Base-by-base conservation (phyloP, 2,888 invertebrate genomes). In the Leuctra nigra region DNA sequence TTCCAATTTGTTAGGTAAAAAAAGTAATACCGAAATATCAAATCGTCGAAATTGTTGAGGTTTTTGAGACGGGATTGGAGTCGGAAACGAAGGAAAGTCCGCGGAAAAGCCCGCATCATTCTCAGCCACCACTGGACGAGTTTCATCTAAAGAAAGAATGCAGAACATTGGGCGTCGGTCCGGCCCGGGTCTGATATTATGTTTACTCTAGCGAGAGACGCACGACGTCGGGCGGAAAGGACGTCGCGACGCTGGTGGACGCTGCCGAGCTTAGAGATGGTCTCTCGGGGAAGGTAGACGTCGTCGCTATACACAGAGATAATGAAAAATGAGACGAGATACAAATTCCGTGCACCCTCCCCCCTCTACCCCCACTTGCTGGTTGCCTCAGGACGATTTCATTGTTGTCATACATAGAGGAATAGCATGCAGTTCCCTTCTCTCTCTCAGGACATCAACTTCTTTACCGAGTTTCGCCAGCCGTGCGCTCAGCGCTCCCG, bases 281-380 rank as follows among this genome's bases (percentile, higher is more conserved):
- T 44, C 44, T 44, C 44, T 22, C 23, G 44, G 44, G 44, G 23
- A 44, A 23, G 44, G 23, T 22, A 20, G 22, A 23, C 20, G 44
- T 23, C 23, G 44, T 22, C 44, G 23, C 44, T 20, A 44, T 20
- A 44, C 22, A 22, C 29, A 38, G 38, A 44, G 23, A 23, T 44
- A 44, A 44, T 44, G 44, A 44, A 44, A 44, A 44, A 44, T 44
- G 44, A 44, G 23, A 44, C 23, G 23, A 44, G 44, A 44, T 44
- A 44, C 22, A 44, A 44, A 44, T 44, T 44, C 44, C 44, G 23
- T 23, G n/a, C n/a, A n/a, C n/a, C n/a, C n/a, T n/a, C n/a, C n/a
- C n/a, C n/a, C n/a, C n/a, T n/a, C n/a, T n/a, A n/a, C n/a, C n/a
- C n/a, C n/a, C n/a, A n/a, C n/a, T n/a, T n/a, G n/a, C n/a, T n/a